phyloP scores from a whole-genome alignment of 2,113 vertebrate genomes.

The Malaclemys terrapin region DNA sequence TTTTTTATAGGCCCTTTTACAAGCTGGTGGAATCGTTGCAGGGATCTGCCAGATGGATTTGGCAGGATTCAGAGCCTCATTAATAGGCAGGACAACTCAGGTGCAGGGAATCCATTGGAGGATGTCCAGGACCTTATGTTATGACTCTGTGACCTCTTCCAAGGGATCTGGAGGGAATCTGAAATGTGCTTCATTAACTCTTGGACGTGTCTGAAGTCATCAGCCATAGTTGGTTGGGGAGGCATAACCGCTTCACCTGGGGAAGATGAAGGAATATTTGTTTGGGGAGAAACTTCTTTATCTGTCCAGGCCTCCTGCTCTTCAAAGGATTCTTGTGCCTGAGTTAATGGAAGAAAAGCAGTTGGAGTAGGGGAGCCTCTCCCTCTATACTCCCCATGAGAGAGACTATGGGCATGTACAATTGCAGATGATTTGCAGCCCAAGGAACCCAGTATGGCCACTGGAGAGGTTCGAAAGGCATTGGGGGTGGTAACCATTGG shows the following conservation, averaged over 20 bases:
- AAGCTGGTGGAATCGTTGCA: neutral
- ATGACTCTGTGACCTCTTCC: neutral
- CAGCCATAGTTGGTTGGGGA: neutral
- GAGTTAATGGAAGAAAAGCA: neutral
- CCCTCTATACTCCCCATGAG: neutral
- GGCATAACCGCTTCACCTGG: neutral
- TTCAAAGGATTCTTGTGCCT: neutral
- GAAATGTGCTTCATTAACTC: neutral
- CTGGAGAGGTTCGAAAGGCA: neutral
- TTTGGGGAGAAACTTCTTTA: neutral
- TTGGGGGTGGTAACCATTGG: neutral
- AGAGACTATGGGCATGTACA: neutral
- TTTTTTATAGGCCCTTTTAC: neutral
- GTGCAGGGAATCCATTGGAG: neutral
- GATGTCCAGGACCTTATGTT: neutral
- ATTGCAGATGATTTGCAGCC: neutral
- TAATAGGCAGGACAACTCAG: neutral
- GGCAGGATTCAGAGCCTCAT: neutral
- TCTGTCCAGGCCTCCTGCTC: neutral
- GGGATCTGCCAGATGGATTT: neutral
- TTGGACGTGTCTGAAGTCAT: neutral
- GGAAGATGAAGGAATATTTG: neutral
- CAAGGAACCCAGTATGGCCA: neutral
- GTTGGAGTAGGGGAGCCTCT: neutral
- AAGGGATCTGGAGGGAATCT: neutral